These are phyloP conservation scores for Leucozona laternaria DNA, from an alignment of 2,888 invertebrate genomes.

Conservation along the genomic window DNA sequence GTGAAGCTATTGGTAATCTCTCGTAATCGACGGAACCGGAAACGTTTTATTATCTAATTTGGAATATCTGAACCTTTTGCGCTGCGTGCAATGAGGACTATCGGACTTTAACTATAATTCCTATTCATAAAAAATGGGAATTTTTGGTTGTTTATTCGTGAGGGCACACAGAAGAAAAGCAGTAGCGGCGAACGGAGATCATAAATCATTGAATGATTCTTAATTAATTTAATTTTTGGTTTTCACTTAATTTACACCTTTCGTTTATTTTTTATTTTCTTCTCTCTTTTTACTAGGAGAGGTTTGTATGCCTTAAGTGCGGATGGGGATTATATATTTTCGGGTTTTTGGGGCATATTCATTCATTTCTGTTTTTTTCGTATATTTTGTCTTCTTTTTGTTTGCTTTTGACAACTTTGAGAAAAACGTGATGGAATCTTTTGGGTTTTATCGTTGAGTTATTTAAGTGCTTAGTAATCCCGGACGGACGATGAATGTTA, in stretches of 20 bases:
- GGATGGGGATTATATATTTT: constrained; percentile 8
- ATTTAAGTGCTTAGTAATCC: constrained; percentile 20
- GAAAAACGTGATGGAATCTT: constrained; percentile 34
- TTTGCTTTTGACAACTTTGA: constrained; percentile 31
- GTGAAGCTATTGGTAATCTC: not conserved
- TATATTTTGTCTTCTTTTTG: not conserved
- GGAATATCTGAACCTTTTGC: constrained; percentile 16
- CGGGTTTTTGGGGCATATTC: not conserved
- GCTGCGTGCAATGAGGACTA: constrained; percentile 26
- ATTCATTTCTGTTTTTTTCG: not conserved
- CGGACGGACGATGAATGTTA: constrained; percentile 24
- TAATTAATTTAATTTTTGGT: constrained; percentile 61
- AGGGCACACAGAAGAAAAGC: not conserved
- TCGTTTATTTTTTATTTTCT: constrained; percentile 8
- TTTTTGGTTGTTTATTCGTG: constrained; percentile 42
- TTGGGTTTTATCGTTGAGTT: constrained; percentile 31
- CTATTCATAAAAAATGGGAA: constrained; percentile 37
- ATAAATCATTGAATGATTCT: constrained; percentile 60
- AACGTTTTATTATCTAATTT: constrained; percentile 70
- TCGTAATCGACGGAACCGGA: constrained; percentile 50
- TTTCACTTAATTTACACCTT: constrained; percentile 60
- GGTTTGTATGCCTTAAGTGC: not conserved
- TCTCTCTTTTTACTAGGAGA: not conserved
- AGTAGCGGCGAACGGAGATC: constrained; percentile 8
- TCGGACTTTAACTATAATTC: constrained; percentile 31